These are phyloP conservation scores for Zonitis immaculata DNA, from an alignment of 2,888 invertebrate species.

Conservation along the genomic window DNA sequence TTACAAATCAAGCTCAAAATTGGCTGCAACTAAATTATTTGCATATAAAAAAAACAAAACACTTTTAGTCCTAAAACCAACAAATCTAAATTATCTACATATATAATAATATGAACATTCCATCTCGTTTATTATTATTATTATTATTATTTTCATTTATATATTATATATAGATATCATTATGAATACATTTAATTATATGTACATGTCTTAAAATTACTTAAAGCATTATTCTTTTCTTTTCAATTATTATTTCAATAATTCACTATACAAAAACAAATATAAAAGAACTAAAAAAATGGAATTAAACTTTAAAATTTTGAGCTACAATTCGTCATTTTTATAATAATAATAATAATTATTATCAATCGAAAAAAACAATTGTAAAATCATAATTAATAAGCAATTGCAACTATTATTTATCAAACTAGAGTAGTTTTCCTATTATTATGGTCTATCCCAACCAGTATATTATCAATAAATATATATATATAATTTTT, in stretches of 20 bases:
- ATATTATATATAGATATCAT: conserved; percentile 26
- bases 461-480: conserved; percentile 25
- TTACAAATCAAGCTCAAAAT: conserved; percentile 27
- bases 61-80: conserved; percentile 24
- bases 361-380: conserved; percentile 5
- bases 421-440: conserved; percentile 10
- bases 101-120: conserved; percentile 35
- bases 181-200: conserved; percentile 36
- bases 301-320: not conserved
- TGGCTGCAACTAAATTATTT: conserved; percentile 24
- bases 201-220: conserved; percentile 40
- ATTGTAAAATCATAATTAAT: conserved; percentile 6
- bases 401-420: conserved; percentile 2
- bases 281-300: conserved; percentile 2
- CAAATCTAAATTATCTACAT: conserved; percentile 20
- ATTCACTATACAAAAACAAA: conserved; percentile 24
- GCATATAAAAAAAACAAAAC: conserved; percentile 11
- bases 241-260: conserved; percentile 23
- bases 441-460: conserved; percentile 21
- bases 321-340: conserved; percentile 19
- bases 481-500: not conserved
- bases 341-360: no score
- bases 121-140: conserved; percentile 17
- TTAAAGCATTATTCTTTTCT: conserved; percentile 43
- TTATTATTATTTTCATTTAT: conserved; percentile 11